phyloP scores from a whole-genome alignment of 2,113 vertebrate species.

The Mus pahari region DNA sequence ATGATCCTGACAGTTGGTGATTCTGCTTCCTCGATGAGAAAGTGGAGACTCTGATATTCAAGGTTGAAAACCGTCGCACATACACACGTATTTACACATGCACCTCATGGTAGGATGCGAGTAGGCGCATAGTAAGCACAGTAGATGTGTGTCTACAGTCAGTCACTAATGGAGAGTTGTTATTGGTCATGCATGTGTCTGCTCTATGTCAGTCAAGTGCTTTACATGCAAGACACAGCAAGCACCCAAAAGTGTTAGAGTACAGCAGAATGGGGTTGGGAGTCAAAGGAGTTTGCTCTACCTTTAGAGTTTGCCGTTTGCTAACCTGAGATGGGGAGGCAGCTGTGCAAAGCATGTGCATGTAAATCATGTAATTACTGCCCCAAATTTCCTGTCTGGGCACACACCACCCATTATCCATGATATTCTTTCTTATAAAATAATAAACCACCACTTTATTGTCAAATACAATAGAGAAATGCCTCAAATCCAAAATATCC shows the following conservation, averaged over 20 bases:
- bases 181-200: not conserved
- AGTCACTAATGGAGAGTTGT: not conserved
- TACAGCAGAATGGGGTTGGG: not conserved
- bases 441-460: not conserved
- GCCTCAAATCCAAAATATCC: not conserved
- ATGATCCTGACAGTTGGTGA: not conserved
- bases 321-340: not conserved
- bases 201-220: too few species aligned
- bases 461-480: not conserved
- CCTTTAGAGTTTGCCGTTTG: too few species aligned
- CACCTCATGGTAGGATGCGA: too few species aligned
- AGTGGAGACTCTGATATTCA: not conserved
- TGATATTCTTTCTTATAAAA: not conserved
- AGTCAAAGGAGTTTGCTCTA: not conserved
- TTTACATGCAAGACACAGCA: rapidly evolving
- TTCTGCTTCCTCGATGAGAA: not conserved
- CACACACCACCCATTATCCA: not conserved
- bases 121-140: not conserved
- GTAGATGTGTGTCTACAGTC: not conserved
- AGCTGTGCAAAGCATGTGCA: not conserved
- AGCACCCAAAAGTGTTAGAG: not conserved
- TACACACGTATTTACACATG: not conserved
- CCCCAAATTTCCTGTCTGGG: not conserved
- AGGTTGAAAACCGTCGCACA: not conserved
- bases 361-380: too few species aligned